Percentiles rank a stretch among this genome's conserved stretches.
Conservation (phyloP, 2,797 vertebrate species). For the Anisognathus igniventris region DNA sequence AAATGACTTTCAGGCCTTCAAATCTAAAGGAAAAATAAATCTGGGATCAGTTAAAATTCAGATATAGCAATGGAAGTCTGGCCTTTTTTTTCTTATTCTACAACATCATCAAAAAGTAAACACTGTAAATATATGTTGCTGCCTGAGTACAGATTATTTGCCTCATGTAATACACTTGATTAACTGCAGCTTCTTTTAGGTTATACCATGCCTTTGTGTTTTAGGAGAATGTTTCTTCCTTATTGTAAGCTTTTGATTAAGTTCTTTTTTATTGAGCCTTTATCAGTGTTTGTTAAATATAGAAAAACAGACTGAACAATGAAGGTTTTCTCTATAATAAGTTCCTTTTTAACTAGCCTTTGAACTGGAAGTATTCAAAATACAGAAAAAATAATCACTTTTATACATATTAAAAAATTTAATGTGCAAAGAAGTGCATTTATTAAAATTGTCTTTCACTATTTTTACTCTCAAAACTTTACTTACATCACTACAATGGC, state of each 20-base stretch:
- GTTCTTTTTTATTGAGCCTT: not conserved
- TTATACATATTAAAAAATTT: not conserved
- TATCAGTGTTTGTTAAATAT: constrained; percentile 7
- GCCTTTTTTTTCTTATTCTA: not conserved
- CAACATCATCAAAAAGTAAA: not conserved
- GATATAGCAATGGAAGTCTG: not conserved
- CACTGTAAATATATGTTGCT: not conserved
- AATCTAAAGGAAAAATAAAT: not conserved
- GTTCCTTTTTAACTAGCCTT: not conserved
- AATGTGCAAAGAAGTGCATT: not conserved
- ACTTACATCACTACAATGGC: not conserved
- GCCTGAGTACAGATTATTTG: not conserved
- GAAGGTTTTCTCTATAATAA: not conserved
- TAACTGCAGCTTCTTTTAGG: not conserved
- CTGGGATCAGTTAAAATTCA: constrained; percentile 1
- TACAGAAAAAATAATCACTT: not conserved
- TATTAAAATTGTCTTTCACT: not conserved
- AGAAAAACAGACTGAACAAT: not conserved
- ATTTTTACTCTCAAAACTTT: not conserved
- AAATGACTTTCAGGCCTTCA: constrained; percentile 6
- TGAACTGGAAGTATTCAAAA: not conserved
- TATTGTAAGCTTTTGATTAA: not conserved
- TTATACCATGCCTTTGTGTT: not conserved
- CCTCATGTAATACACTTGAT: not conserved
- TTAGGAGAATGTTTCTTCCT: not conserved